phyloP scores from a whole-genome alignment of 2,888 invertebrate species.

The Volucella inflata region DNA sequence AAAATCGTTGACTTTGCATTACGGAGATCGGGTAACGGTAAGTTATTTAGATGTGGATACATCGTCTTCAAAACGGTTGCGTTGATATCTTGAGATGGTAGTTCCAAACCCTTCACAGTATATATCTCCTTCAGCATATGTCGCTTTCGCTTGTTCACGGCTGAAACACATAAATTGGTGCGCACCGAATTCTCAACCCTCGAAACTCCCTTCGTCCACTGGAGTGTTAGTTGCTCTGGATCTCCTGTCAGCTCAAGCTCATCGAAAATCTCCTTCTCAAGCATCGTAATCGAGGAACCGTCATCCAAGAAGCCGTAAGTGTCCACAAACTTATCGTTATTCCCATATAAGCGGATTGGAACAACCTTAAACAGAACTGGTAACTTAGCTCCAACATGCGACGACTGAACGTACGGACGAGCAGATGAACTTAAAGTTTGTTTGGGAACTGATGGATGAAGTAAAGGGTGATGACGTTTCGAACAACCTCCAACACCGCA shows the following conservation, averaged over 20 bases:
- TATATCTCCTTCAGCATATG: conserved; percentile 26
- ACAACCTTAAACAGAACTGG: conserved; percentile 36
- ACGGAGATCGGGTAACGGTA: background rate
- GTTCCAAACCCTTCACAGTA: conserved; percentile 18
- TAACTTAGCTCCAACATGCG: conserved; percentile 20
- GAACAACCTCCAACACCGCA: conserved; percentile 22
- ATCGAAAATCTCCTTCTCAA: conserved; percentile 32
- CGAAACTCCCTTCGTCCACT: conserved; percentile 18
- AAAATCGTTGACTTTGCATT: conserved; percentile 24
- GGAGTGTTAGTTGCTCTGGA: too few relatives aligned
- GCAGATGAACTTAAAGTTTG: conserved; percentile 28
- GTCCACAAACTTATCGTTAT: conserved; percentile 7
- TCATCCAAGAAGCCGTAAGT: conserved; percentile 29
- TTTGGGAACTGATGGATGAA: too few relatives aligned
- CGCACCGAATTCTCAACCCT: conserved; percentile 7
- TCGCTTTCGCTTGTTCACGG: conserved; percentile 18
- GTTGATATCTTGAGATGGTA: too few relatives aligned
- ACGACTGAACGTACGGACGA: conserved; percentile 19
- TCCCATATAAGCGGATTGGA: conserved; percentile 28
- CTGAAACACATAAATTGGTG: conserved; percentile 16
- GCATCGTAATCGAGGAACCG: conserved; percentile 33
- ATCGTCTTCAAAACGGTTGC: background rate
- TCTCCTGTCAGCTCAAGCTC: too few relatives aligned
- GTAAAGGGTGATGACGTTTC: conserved; percentile 10
- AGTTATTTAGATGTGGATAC: conserved; percentile 4